Base-by-base conservation (phyloP, 92 coral and sea anemone genomes). In the Meandrina meandrites region DNA sequence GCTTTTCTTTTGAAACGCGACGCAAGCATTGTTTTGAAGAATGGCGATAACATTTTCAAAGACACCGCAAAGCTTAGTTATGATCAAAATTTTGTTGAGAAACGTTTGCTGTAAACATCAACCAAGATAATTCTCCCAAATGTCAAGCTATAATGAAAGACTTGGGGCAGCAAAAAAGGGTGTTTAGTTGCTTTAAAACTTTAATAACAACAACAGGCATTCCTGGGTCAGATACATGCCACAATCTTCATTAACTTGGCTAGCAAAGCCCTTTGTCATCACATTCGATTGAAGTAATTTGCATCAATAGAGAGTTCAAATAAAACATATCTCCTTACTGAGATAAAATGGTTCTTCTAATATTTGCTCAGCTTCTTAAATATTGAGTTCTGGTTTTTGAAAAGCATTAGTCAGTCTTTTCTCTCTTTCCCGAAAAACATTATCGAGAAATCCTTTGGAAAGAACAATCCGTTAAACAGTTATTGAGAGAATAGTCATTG, bases 41-140 rank as follows among this genome's bases (percentile, higher is more conserved):
- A 66, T 66, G 85, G 57, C 77, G 67, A 70, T 82, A 53, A 53
- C 51, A 50, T 47, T 72, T 72, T 83, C 78, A 71, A 83, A 72
- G 87, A 74, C 80, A 84, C 80, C 87, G 69, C 80, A 73, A 35
- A 48, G 22, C 71, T 56, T 1, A 84, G 51, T 75, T 34, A 73
- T 83, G 86, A 53, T 35, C 50, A 74, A 56, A 74, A 74, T 75
- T 73, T 74, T 51, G 28, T 36, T 42, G 21, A 24, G 50, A 74
- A 15, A 36, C 6, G 27, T n/a, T 30, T 72, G 35, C 72, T 84
- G 5, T 11, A 75, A 51, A 70, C 37, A 75, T 75, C 15, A 51
- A 74, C 54, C 45, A n/a, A 84, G 48, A 22, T 27, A 4, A 18
- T 48, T 24, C 8, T 64, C 17, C 17, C 70, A 72, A 18, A 73